These are phyloP conservation scores for Drosophila pseudoananassae DNA, from an alignment of 1,140 invertebrate genomes.

Conservation along the genomic window DNA sequence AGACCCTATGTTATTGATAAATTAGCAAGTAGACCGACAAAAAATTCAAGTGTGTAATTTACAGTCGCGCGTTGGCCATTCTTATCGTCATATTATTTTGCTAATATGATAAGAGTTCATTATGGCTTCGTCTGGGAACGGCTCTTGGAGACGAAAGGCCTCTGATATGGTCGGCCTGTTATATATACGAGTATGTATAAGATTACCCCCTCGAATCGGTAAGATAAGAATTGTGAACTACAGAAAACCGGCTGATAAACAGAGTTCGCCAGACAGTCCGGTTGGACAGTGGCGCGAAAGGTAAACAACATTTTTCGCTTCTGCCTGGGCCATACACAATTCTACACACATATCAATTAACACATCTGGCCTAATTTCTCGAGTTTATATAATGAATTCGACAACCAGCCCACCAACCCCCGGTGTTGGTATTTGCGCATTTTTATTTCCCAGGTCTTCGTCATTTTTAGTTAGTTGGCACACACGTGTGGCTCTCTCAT, in stretches of 20 bases:
- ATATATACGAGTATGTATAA: neutral
- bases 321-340: neutral
- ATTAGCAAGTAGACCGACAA: neutral
- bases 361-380: conserved; percentile 56
- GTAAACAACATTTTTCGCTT: conserved; percentile 54
- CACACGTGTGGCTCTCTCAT: conserved; percentile 39
- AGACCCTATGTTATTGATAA: conserved; percentile 16
- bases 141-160: conserved; percentile 18
- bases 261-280: conserved; percentile 31
- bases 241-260: conserved; percentile 16
- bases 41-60: conserved; percentile 33
- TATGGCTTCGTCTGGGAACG: conserved; percentile 4
- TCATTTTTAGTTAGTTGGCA: conserved; percentile 12
- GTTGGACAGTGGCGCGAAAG: conserved; percentile 12
- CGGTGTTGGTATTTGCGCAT: conserved; percentile 31
- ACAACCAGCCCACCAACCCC: conserved; percentile 9
- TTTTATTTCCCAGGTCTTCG: conserved; percentile 1
- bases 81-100: conserved; percentile 16
- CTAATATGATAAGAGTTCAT: conserved; percentile 24
- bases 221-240: conserved; percentile 33
- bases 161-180: conserved; percentile 12
- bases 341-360: conserved; percentile 32
- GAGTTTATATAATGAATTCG: conserved; percentile 7
- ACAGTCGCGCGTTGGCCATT: neutral
- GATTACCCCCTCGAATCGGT: conserved; percentile 26